phyloP scores from a whole-genome alignment of 2,888 invertebrate species.

The Aleiodes testaceus region DNA sequence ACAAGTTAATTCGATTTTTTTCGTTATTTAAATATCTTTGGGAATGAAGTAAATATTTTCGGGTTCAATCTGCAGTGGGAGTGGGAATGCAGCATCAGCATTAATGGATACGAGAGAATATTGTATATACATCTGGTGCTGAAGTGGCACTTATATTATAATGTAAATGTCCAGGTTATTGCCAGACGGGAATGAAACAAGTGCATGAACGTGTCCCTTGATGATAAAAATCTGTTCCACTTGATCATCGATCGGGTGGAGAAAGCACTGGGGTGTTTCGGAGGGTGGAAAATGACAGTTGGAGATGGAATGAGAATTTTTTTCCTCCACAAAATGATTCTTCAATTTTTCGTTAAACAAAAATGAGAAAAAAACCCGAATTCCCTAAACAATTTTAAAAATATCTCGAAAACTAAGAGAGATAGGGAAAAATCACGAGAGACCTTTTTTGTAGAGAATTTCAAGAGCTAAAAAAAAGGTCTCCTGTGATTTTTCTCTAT shows the following conservation, averaged over 20 bases:
- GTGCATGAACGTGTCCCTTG: slow-evolving; percentile 51
- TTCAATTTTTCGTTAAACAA: too few species aligned
- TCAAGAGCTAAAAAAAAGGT: too few species aligned
- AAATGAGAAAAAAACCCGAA: too few species aligned
- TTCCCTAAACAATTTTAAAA: too few species aligned
- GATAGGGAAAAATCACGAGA: too few species aligned
- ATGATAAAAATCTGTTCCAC: slow-evolving; percentile 54
- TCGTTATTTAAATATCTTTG: too few species aligned
- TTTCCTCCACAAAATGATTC: too few species aligned
- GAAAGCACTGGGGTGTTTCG: background rate
- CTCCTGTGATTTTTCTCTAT: too few species aligned
- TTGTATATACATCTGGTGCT: slow-evolving; percentile 50
- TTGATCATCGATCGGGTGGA: slow-evolving; percentile 50
- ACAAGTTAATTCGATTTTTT: too few species aligned
- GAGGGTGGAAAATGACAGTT: background rate
- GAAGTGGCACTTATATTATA: slow-evolving; percentile 59
- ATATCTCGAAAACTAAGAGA: too few species aligned
- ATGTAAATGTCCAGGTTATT: slow-evolving; percentile 65
- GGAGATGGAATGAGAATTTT: slow-evolving; percentile 3
- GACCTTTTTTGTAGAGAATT: too few species aligned
- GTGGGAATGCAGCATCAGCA: slow-evolving; percentile 8
- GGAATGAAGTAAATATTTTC: slow-evolving; percentile 3
- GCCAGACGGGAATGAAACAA: slow-evolving; percentile 55
- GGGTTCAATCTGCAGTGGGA: slow-evolving; percentile 33
- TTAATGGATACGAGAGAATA: slow-evolving; percentile 41